phyloP scores from a whole-genome alignment of 2,797 vertebrate species.

The Chanos chanos region DNA sequence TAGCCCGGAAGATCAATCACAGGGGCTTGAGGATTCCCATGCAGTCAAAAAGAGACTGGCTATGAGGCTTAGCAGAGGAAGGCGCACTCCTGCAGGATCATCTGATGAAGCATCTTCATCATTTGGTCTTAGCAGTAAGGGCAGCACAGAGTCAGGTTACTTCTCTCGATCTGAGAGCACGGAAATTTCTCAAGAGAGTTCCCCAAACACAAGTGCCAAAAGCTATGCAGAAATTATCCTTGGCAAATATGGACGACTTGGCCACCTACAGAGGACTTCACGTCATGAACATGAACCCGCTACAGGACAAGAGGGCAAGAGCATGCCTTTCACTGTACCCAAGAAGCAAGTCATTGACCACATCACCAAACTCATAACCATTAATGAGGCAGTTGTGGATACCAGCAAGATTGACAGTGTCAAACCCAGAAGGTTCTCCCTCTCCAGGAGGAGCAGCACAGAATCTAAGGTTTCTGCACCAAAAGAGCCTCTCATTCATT shows the following conservation, averaged over 20 bases:
- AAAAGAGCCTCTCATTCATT: slow-evolving; percentile 77
- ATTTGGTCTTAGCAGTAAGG: slow-evolving; percentile 85
- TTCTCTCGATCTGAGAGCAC: slow-evolving; percentile 95
- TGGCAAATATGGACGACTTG: slow-evolving; percentile 90
- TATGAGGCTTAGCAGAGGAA: slow-evolving; percentile 85
- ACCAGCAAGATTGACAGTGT: slow-evolving; percentile 98
- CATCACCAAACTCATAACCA: slow-evolving; percentile 97
- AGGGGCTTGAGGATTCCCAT: slow-evolving; percentile 80
- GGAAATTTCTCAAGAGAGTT: slow-evolving; percentile 85
- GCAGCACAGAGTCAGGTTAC: slow-evolving; percentile 95
- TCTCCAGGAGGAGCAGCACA: slow-evolving; percentile 87
- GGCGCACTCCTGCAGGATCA: slow-evolving; percentile 68
- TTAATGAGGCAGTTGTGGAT: slow-evolving; percentile 96
- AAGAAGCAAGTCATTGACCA: slow-evolving; percentile 97
- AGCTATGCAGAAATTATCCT: slow-evolving; percentile 96
- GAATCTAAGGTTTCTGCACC: slow-evolving; percentile 80
- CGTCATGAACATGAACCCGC: slow-evolving; percentile 76
- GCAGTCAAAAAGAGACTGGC: slow-evolving; percentile 94
- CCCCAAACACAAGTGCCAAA: slow-evolving; percentile 87
- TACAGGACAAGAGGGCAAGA: slow-evolving; percentile 77
- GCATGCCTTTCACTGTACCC: slow-evolving; percentile 83
- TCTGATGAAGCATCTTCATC: slow-evolving; percentile 83
- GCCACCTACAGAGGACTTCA: slow-evolving; percentile 83
- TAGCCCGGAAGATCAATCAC: slow-evolving; percentile 55
- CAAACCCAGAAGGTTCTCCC: slow-evolving; percentile 91